A percentile compares a stretch with the other conserved stretches of the same genome.
Conservation (phyloP, 1,140 invertebrate genomes). For the Panagrolaimus sp. region DNA sequence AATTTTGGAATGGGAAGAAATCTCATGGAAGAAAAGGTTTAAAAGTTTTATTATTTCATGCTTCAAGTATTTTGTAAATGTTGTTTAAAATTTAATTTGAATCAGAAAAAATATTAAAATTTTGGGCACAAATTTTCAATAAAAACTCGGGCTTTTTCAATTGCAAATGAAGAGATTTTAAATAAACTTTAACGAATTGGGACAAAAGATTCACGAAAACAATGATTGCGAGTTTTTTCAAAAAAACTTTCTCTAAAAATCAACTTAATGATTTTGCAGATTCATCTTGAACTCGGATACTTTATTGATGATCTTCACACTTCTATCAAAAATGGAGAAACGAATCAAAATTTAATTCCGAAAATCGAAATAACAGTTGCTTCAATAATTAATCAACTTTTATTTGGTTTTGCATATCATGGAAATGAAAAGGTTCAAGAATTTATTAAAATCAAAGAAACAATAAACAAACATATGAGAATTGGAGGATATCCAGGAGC, state of each 20-base stretch:
- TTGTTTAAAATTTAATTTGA: too few species aligned
- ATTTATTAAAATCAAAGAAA: conserved; percentile 5
- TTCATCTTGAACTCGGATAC: conserved; percentile 5
- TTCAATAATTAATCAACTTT: conserved; percentile 2
- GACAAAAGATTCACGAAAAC: too few species aligned
- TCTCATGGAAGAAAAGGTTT: conserved; percentile 35
- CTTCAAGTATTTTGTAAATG: too few species aligned
- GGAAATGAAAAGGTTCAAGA: background rate
- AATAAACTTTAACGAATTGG: too few species aligned
- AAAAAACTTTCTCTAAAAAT: too few species aligned
- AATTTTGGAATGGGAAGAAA: conserved; percentile 34
- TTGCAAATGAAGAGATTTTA: too few species aligned
- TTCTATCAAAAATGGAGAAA: background rate
- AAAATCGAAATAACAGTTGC: conserved; percentile 11
- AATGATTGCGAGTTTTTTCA: too few species aligned
- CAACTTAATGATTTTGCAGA: background rate
- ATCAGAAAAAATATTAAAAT: too few species aligned
- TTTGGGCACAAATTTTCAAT: too few species aligned
- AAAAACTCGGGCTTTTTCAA: too few species aligned
- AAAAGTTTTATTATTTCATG: background rate
- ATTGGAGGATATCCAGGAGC: background rate
- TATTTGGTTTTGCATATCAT: conserved; percentile 7
- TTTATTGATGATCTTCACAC: background rate
- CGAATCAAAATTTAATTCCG: background rate
- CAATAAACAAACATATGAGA: background rate